Conservation (phyloP, 2,888 invertebrate species). For the Scrobipalpa atriplicella region DNA sequence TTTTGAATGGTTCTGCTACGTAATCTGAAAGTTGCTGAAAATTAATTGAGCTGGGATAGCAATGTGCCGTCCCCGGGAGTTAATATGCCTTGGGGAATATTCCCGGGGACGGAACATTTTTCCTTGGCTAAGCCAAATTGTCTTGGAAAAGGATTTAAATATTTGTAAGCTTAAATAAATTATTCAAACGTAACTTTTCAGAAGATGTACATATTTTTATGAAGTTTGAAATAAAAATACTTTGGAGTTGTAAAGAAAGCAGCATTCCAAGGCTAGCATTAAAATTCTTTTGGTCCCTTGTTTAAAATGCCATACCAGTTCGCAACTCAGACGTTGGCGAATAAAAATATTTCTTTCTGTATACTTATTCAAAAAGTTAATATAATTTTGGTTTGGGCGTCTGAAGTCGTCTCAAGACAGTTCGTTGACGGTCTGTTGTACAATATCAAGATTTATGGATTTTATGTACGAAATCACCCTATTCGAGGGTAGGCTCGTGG, state of each 20-base stretch:
- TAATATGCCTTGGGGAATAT: too few species aligned
- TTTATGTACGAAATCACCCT: too few species aligned
- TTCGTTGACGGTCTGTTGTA: conserved; percentile 12
- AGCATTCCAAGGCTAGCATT: not conserved
- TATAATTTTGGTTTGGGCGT: conserved; percentile 1
- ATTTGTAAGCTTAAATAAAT: not conserved
- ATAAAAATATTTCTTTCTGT: conserved; percentile 11
- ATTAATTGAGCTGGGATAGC: too few species aligned
- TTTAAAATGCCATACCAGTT: conserved; percentile 19
- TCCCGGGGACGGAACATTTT: too few species aligned
- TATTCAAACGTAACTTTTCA: not conserved
- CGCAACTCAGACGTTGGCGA: conserved; percentile 1
- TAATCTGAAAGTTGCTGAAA: conserved; percentile 10
- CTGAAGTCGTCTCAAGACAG: not conserved
- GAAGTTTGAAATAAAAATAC: not conserved
- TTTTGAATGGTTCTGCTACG: conserved; percentile 17
- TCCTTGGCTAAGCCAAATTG: too few species aligned
- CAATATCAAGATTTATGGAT: not conserved
- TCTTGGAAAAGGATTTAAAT: too few species aligned
- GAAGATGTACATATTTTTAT: not conserved
- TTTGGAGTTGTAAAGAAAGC: not conserved
- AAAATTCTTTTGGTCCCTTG: conserved; percentile 11
- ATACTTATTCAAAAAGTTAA: not conserved
- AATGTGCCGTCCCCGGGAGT: too few species aligned
- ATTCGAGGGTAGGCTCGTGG: too few species aligned